A percentile compares a stretch with the other conserved stretches of the same genome.
phyloP scores from a whole-genome alignment of 2,797 vertebrate species.

The Gobionotothen gibberifrons region DNA sequence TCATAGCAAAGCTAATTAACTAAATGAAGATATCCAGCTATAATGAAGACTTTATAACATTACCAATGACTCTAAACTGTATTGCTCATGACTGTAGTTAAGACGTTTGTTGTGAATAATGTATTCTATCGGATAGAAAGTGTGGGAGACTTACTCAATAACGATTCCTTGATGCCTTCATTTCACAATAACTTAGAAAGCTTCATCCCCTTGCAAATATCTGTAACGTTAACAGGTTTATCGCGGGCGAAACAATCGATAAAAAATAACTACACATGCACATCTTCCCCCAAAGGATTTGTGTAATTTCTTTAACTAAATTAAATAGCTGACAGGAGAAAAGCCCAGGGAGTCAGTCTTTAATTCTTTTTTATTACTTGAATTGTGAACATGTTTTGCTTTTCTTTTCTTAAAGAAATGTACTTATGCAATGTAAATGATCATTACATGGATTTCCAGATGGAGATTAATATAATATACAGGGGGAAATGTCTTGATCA shows the following conservation, averaged over 20 bases:
- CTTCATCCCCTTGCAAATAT: slow-evolving; percentile 91
- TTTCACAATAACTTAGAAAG: slow-evolving; percentile 82
- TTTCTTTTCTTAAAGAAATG: slow-evolving; percentile 76
- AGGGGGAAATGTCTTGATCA: slow-evolving; percentile 53
- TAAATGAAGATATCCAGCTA: slow-evolving; percentile 64
- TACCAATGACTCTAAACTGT: slow-evolving; percentile 62
- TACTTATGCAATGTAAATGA: slow-evolving; percentile 93
- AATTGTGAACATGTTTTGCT: slow-evolving; percentile 84
- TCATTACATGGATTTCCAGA: slow-evolving; percentile 88
- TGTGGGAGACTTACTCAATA: slow-evolving; percentile 67
- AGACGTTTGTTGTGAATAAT: slow-evolving; percentile 77
- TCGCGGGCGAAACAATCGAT: slow-evolving; percentile 87
- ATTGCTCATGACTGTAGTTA: slow-evolving; percentile 65
- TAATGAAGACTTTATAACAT: slow-evolving; percentile 68
- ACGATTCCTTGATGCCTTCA: slow-evolving; percentile 73
- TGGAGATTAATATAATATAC: slow-evolving; percentile 85
- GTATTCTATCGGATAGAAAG: slow-evolving; percentile 77
- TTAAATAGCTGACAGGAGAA: slow-evolving; percentile 90
- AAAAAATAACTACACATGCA: slow-evolving; percentile 96
- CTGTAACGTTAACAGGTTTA: slow-evolving; percentile 92
- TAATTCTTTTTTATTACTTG: slow-evolving; percentile 91
- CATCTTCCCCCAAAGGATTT: slow-evolving; percentile 84
- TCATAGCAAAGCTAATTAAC: slow-evolving; percentile 66
- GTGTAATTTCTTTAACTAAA: slow-evolving; percentile 94
- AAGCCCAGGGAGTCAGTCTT: slow-evolving; percentile 89